Base-by-base conservation (phyloP, 2,888 invertebrate genomes). In the Leptopilina syphax region DNA sequence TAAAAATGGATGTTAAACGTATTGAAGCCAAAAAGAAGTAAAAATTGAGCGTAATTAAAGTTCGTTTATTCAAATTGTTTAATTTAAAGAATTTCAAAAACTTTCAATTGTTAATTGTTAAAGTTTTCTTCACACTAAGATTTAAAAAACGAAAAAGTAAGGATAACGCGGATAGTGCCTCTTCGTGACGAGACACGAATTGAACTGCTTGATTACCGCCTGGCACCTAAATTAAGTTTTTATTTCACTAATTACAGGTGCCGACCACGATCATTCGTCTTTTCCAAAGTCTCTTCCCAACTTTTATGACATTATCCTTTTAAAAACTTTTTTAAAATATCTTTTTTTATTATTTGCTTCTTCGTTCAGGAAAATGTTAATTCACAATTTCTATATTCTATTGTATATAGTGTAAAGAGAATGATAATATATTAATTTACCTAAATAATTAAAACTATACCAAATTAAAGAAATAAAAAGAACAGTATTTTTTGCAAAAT, bases 221-320 rank as follows among this genome's bases (percentile, higher is more conserved):
- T 79, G 79, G 27, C 65, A 73, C 78, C 80, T 83, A 80, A 78
- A 83, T 83, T 81, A 79, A 81, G 79, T 82, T 83, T 76, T 81
- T 73, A 79, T 84, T 83, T 73, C 76, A 77, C 80, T 81, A 84
- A 84, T 80, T 66, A 76, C 63, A 73, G 24, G 41, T 68, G 44
- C 47, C 47, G 68, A 47, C 78, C 47, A 60, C 7, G 63, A 68
- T 63, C 34, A 65, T 65, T 65, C 4, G 65, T 6, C 27, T 6
- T 60, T n/a, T 60, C 44, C 65, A 13, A 24, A 60, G 68, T 24
- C 13, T 70, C 70, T 41, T 70, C 68, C 60, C 70, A 78, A 68
- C 47, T 60, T 41, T 41, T 34, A 41, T 57, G n/a, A 34, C 54
- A 12, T 12, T 70, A 50, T 57, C 78, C 50, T 47, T 13, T 18